Evolutionary conservation across 2,888 invertebrate species (phyloP).

Genomic region (Mythimna loreyi): DNA sequence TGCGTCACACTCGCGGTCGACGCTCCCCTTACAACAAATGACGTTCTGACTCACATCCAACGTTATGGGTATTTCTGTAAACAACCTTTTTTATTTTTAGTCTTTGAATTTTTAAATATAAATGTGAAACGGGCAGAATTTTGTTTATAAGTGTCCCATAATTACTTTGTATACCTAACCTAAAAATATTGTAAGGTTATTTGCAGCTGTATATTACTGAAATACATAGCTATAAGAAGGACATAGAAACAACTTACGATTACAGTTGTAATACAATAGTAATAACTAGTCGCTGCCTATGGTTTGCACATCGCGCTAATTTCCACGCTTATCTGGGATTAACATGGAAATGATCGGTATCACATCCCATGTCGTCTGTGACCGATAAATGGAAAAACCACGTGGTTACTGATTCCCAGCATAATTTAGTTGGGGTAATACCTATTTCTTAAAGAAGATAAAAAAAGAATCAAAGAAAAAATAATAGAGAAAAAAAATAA

Average conservation of each 20-base stretch:
- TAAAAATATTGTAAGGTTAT: not conserved
- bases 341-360: conserved; percentile 4
- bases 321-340: conserved; percentile 20
- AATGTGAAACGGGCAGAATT: conserved; percentile 1
- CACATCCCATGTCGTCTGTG: conserved; percentile 24
- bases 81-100: conserved; percentile 48
- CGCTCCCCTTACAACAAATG: conserved; percentile 82
- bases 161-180: not conserved
- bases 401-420: not conserved
- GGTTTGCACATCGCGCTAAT: not conserved
- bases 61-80: conserved; percentile 72
- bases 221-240: not conserved
- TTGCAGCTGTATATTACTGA: not conserved
- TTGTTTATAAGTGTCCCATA: not conserved
- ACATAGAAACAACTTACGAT: not conserved
- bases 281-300: not conserved
- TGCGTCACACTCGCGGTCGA: conserved; percentile 83
- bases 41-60: conserved; percentile 82
- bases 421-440: not conserved
- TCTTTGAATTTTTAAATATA: conserved; percentile 24
- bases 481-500: too few relatives aligned
- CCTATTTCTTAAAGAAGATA: conserved; percentile 21
- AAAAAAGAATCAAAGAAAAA: too few relatives aligned
- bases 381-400: conserved; percentile 29
- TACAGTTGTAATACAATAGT: not conserved